Evolutionary conservation across 1,140 invertebrate species (phyloP), one percentile per base, ranked within the genome.

Genomic region (Panulirus ornatus): DNA sequence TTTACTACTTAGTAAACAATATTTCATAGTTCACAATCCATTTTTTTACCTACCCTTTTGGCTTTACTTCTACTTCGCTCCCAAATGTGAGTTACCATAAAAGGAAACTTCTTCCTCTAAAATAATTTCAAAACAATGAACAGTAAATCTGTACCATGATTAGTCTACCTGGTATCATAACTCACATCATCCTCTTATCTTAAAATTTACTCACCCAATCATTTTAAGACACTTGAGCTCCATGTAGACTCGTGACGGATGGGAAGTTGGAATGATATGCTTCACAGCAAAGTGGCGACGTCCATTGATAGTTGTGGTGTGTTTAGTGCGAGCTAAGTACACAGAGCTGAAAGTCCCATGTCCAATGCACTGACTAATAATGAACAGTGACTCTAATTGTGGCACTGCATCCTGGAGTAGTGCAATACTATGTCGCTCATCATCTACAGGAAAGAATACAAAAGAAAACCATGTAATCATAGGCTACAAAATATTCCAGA

Each of bases 341-440:
- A 91, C 91, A 11, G 89, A 91, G 66, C 91, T 92, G 81, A 92
- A 92, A 38, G 91, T 92, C 8, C 91, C 91, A 91, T 91, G 73
- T 36, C 91, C 91, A 78, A 92, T 88, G 38, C 66, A 66, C 22
- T 81, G 78, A 22, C 81, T 84, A 16, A 92, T 19, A 8, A 73
- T 75, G 73, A 88, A 92, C 8, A 91, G 54, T 22, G 89, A 88
- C 19, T 89, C 91, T 19, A 92, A 58, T 66, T 91, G 88, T 14
- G 91, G 91, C 38, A 92, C 85, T 11, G 54, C 82, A 51, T 91
- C 91, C 14, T 79, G 81, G 19, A 92, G 86, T n/a, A 42, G 44
- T 51, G 89, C 81, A 14, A 91, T 88, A 19, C 63, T 81, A 51
- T 92, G 88, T 34, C 38, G 47, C 22, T 88, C 87, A 66, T 84